These are phyloP conservation scores for Callosobruchus maculatus DNA, from an alignment of 2,888 invertebrate genomes.

Conservation along the genomic window DNA sequence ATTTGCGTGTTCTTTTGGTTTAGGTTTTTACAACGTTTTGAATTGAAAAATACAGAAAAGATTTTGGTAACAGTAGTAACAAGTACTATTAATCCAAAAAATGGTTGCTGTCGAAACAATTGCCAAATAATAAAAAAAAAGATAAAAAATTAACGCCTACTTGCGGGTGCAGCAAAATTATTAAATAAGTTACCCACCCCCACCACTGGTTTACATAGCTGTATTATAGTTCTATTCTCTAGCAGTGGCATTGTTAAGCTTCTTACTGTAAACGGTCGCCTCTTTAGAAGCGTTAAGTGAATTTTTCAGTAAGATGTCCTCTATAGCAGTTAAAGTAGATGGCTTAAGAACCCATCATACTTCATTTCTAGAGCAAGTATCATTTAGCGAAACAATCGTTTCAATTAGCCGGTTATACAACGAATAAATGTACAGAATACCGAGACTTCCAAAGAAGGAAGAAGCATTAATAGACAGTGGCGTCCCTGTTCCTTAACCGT, in stretches of 20 bases:
- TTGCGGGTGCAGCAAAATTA: no score
- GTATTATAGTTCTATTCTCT: neutral
- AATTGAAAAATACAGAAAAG: no score
- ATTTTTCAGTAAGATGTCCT: neutral
- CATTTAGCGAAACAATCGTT: neutral
- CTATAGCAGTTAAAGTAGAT: neutral
- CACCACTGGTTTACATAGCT: neutral
- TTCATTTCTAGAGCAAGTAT: neutral
- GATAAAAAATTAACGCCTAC: no score
- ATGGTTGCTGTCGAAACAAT: no score
- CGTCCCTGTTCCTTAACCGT: no score
- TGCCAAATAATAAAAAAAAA: no score
- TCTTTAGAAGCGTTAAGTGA: neutral
- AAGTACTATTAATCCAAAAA: no score
- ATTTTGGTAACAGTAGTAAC: no score
- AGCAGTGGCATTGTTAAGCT: neutral
- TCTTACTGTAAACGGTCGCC: neutral
- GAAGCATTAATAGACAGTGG: neutral
- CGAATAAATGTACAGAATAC: neutral
- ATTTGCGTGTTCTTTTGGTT: no score
- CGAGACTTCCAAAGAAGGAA: neutral
- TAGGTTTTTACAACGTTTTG: no score
- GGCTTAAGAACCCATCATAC: neutral
- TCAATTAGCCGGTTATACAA: neutral
- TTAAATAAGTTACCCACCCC: no score